Conservation (phyloP, 2,113 vertebrate genomes). For the Nesospiza acunhae region DNA sequence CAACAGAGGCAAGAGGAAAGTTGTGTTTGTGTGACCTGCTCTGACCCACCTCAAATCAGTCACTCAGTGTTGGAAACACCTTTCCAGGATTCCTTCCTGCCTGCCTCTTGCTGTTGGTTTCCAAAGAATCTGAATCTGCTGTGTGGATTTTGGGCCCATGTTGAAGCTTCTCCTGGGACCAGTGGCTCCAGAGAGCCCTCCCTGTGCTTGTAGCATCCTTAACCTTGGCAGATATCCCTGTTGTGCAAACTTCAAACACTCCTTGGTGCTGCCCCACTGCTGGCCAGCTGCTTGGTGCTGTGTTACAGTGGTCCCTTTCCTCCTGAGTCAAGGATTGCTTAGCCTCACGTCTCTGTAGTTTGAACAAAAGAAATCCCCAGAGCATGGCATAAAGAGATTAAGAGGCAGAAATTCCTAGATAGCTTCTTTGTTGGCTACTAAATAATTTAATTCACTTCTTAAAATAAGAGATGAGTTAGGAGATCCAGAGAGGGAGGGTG, state of each 20-base stretch:
- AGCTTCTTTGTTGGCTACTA: background rate
- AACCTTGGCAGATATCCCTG: background rate
- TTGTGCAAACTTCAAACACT: background rate
- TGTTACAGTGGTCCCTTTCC: background rate
- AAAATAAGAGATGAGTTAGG: background rate
- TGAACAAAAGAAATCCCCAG: background rate
- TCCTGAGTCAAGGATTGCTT: rapidly evolving
- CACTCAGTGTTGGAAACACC: background rate
- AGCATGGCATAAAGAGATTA: background rate
- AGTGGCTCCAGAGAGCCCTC: background rate
- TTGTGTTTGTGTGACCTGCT: background rate
- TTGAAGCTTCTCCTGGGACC: background rate
- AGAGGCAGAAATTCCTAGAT: background rate
- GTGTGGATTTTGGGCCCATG: background rate
- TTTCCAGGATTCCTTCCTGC: background rate
- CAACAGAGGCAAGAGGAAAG: background rate
- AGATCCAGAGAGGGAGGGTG: background rate
- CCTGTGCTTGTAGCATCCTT: background rate
- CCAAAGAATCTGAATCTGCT: background rate
- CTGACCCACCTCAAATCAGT: background rate
- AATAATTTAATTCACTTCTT: background rate
- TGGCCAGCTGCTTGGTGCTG: background rate
- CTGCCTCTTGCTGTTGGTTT: background rate
- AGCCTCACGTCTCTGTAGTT: rapidly evolving
- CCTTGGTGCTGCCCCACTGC: background rate